Evolutionary conservation across 1,140 invertebrate genomes (phyloP), one percentile per base, ranked within the genome.

Genomic region (Eumeta japonica): DNA sequence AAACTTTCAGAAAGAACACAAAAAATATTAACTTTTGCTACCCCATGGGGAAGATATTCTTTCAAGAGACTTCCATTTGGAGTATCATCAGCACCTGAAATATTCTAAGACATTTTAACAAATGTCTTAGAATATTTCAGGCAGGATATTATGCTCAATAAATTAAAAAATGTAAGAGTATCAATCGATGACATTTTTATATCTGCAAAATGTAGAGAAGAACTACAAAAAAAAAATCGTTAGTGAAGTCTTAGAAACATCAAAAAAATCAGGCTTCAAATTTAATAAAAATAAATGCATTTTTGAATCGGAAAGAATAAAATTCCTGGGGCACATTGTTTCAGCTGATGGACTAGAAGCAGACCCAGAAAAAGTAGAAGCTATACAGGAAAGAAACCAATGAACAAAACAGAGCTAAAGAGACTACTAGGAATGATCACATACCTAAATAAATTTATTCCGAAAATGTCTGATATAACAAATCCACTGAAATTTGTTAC

Each of bases 261-360:
- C 13, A 14, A 30, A 14, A 13, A 13, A 11, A 14, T 4, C 9
- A 5, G 13, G 13, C 7, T 4, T 30, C 4, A 30, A 30, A 14
- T 16, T 30, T 11, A 65, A 70, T 42, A 48, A 29, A 39, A 18
- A 30, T 3, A 45, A 75, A 48, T 58, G 66, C 43, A 15, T 46
- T 11, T 58, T 70, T 46, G 39, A 43, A 29, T 35, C 47, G 16
- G 33, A 30, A 32, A 44, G 46, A 39, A 39, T 73, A 3, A 61
- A 55, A 39, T 74, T 62, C 47, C 35, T 77, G 16, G 75, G 74
- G 3, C 59, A 70, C 35, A 46, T 58, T 11, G 47, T 79, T 3
- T 46, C 51, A 12, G 33, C 33, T 18, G 40, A 63, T 10, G 75
- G 75, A 7, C 41, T 78, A 3, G 44, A 47, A 29, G 43, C 58